These are phyloP conservation scores for Ascidia mentula DNA, from an alignment of 23 tunicate species.

Conservation along the genomic window DNA sequence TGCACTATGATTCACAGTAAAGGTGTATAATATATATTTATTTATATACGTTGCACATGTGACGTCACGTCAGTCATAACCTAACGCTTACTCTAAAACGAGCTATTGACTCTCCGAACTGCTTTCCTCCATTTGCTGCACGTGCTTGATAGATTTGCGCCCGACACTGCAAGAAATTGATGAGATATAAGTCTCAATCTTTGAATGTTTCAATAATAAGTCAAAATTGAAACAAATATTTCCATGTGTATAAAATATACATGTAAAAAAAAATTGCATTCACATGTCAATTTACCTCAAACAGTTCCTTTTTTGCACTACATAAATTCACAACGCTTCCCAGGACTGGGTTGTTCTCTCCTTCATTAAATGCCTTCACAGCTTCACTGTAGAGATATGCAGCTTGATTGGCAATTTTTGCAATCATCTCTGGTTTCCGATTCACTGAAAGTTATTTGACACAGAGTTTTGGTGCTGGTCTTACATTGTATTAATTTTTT, in stretches of 20 bases:
- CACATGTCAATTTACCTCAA: slow-evolving; percentile 40
- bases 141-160: slow-evolving; percentile 82
- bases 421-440: slow-evolving; percentile 74
- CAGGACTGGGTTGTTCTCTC: slow-evolving; percentile 26
- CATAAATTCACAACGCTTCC: slow-evolving; percentile 7
- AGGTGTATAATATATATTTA: too few relatives aligned
- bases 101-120: slow-evolving; percentile 85
- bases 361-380: slow-evolving; percentile 48
- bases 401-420: slow-evolving; percentile 82
- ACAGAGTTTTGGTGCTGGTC: too few relatives aligned
- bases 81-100: slow-evolving; percentile 55
- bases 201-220: too few relatives aligned
- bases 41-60: too few relatives aligned
- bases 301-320: slow-evolving; percentile 57
- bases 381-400: slow-evolving; percentile 69
- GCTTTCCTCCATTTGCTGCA: slow-evolving; percentile 45
- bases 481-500: too few relatives aligned
- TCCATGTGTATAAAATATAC: too few relatives aligned
- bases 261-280: neutral
- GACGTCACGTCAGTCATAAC: too few relatives aligned
- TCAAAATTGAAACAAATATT: too few relatives aligned
- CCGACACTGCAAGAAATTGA: slow-evolving; percentile 51
- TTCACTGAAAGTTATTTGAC: too few relatives aligned
- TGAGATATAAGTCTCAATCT: too few relatives aligned
- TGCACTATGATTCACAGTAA: too few relatives aligned